Evolutionary conservation across 1,140 invertebrate genomes (phyloP).

Genomic region (Orchestia grillus): DNA sequence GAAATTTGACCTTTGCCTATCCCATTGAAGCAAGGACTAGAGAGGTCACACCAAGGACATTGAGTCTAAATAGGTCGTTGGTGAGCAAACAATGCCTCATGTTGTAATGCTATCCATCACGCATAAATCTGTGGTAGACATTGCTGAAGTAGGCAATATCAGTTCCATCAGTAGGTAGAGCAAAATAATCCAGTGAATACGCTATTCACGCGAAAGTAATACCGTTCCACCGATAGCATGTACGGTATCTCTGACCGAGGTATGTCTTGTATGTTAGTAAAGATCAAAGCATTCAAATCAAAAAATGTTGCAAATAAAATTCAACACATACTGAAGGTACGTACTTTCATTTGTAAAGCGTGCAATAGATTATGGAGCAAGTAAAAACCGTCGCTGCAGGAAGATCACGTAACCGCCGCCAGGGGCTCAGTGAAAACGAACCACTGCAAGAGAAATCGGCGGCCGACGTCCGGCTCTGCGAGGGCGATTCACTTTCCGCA

Average conservation of each 20-base stretch:
- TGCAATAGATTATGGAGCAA: neutral
- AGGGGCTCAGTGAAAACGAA: slow-evolving; percentile 46
- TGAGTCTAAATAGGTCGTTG: neutral
- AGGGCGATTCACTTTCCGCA: slow-evolving; percentile 12
- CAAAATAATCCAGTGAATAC: neutral
- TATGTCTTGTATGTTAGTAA: neutral
- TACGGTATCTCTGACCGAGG: neutral
- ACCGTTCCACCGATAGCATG: neutral
- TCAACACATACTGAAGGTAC: neutral
- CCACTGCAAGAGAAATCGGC: slow-evolving; percentile 28
- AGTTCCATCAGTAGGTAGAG: neutral
- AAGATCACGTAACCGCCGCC: slow-evolving; percentile 12
- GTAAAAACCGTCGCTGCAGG: neutral
- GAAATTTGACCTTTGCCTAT: neutral
- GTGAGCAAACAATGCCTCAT: neutral
- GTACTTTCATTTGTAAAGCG: neutral
- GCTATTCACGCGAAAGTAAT: neutral
- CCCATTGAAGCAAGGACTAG: neutral
- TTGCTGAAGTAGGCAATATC: neutral
- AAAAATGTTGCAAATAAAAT: neutral
- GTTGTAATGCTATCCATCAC: neutral
- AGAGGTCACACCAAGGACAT: neutral
- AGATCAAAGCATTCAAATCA: neutral
- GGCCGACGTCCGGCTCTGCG: neutral
- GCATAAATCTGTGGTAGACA: neutral